A percentile compares a stretch with the other conserved stretches of the same genome.
phyloP scores from a whole-genome alignment of 92 coral and sea anemone species.

The Zoanthus sansibaricus region DNA sequence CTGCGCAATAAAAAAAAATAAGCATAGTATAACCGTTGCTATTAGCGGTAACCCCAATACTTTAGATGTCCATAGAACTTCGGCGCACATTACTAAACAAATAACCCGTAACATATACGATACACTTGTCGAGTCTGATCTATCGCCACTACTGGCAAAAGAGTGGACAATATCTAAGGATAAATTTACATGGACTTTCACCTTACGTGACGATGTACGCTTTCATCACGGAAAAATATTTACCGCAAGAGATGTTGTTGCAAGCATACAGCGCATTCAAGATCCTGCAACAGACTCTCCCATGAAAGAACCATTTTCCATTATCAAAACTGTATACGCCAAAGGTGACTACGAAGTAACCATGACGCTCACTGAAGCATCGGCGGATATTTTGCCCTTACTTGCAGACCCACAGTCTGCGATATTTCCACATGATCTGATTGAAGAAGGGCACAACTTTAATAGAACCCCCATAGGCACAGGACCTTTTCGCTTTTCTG shows the following conservation, averaged over 20 bases:
- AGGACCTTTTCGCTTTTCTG: no score
- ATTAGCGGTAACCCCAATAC: no score
- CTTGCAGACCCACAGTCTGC: neutral
- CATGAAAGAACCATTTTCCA: neutral
- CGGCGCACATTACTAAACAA: no score
- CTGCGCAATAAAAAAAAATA: no score
- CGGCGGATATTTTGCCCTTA: neutral
- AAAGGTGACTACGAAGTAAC: neutral
- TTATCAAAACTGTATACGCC: neutral
- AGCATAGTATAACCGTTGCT: no score
- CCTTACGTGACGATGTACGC: no score
- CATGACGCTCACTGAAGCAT: neutral
- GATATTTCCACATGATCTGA: neutral
- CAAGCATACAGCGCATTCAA: neutral
- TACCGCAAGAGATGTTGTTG: neutral
- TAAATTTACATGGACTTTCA: no score
- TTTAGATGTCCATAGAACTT: no score
- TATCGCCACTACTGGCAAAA: no score
- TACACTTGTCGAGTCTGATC: no score
- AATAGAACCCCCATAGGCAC: neutral
- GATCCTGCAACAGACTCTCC: neutral
- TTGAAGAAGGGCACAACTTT: neutral
- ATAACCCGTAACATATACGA: no score
- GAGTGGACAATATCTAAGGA: no score
- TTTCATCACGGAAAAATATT: neutral